These are phyloP conservation scores for Orthonychiurus folsomi DNA, from an alignment of 2,888 invertebrate genomes.

Conservation along the genomic window DNA sequence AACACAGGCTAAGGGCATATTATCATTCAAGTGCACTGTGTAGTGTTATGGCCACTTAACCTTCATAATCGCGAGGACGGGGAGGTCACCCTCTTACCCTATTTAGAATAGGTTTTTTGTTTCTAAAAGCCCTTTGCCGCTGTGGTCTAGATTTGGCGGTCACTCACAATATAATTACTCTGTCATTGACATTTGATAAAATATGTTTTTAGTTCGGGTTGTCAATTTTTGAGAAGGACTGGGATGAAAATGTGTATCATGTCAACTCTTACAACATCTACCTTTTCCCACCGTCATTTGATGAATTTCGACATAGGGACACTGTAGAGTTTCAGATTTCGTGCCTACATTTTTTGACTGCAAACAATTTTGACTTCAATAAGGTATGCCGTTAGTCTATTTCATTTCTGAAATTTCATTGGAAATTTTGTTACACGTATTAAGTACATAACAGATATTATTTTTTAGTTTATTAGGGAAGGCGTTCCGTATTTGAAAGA, in stretches of 20 bases:
- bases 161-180: no score
- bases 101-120: no score
- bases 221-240: slow-evolving; percentile 54
- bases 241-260: slow-evolving; percentile 52
- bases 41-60: no score
- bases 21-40: background rate
- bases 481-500: slow-evolving; percentile 59
- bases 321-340: slow-evolving; percentile 56
- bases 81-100: no score
- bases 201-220: slow-evolving; percentile 64
- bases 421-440: slow-evolving; percentile 6
- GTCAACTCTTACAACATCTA: slow-evolving; percentile 60
- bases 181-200: no score
- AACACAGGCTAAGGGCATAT: no score
- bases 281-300: slow-evolving; percentile 57
- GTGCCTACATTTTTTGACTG: slow-evolving; percentile 43
- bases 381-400: slow-evolving; percentile 52
- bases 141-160: no score
- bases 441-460: no score
- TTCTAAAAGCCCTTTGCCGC: no score
- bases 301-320: slow-evolving; percentile 54
- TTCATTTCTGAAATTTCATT: background rate
- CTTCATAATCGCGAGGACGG: no score
- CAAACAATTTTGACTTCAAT: slow-evolving; percentile 54
- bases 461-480: slow-evolving; percentile 55